Evolutionary conservation across 2,888 invertebrate genomes (phyloP).

Genomic region (Operophtera brumata): DNA sequence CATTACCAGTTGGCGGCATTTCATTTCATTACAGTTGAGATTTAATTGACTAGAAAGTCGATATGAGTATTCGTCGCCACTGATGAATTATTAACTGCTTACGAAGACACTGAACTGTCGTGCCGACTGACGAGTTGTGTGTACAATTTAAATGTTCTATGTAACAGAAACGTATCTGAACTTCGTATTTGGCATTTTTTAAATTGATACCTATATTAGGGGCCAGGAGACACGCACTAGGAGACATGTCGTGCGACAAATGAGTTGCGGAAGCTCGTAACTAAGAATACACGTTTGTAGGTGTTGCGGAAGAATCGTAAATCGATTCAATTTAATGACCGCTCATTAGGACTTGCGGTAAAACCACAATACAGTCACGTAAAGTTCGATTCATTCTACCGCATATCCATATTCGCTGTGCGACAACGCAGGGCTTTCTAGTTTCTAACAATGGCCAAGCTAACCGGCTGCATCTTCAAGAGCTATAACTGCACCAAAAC

Average conservation of each 20-base stretch:
- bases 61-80: slow-evolving; percentile 28
- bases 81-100: slow-evolving; percentile 31
- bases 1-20: slow-evolving; percentile 18
- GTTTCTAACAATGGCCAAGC: no score
- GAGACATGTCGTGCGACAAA: neutral
- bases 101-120: slow-evolving; percentile 24
- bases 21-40: slow-evolving; percentile 27
- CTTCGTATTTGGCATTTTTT: neutral
- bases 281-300: neutral
- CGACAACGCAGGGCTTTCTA: neutral
- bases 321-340: slow-evolving; percentile 2
- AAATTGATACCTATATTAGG: neutral
- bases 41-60: slow-evolving; percentile 45
- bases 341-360: slow-evolving; percentile 17
- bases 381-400: slow-evolving; percentile 8
- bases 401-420: slow-evolving; percentile 29
- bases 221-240: neutral
- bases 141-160: slow-evolving; percentile 12
- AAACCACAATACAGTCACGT: neutral
- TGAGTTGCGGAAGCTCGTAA: slow-evolving; percentile 4
- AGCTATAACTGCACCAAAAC: neutral
- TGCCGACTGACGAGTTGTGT: slow-evolving; percentile 10
- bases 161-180: slow-evolving; percentile 13
- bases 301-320: slow-evolving; percentile 1
- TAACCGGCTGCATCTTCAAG: neutral